Percentiles rank a stretch among this genome's conserved stretches.
Conservation (phyloP, 2,113 vertebrate genomes). For the Tetrao urogallus region DNA sequence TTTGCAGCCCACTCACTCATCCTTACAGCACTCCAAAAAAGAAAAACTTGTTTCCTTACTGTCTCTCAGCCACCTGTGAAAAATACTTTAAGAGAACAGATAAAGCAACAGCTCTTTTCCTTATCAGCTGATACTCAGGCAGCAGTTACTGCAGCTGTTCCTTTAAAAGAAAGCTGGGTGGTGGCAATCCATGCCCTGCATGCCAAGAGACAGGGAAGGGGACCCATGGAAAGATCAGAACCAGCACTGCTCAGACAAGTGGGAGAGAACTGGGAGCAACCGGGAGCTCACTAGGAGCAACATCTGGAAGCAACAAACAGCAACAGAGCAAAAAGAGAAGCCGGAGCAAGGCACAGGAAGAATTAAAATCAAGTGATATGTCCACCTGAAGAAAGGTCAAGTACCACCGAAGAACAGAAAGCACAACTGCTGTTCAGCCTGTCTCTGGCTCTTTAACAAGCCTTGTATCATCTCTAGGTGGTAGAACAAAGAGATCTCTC, state of each 20-base stretch:
- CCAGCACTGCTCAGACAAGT: not conserved
- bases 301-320: constrained; percentile 7
- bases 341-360: not conserved
- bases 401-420: not conserved
- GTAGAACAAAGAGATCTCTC: not conserved
- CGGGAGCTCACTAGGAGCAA: not conserved
- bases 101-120: not conserved
- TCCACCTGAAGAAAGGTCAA: constrained; percentile 37
- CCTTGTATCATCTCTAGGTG: not conserved
- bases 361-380: constrained; percentile 13
- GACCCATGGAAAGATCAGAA: constrained; percentile 16
- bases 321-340: not conserved
- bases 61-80: not conserved
- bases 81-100: not conserved
- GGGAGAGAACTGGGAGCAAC: constrained; percentile 22
- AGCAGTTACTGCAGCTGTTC: not conserved
- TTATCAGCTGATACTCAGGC: not conserved
- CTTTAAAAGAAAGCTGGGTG: not conserved
- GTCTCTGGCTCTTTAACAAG: constrained; percentile 19
- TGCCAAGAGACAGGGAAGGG: constrained; percentile 9
- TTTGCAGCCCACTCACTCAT: not conserved
- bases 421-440: not conserved
- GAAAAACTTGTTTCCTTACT: not conserved
- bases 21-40: not conserved
- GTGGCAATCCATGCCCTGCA: not conserved